phyloP scores from a whole-genome alignment of 2,797 vertebrate genomes.

The Sorex maritimensis region DNA sequence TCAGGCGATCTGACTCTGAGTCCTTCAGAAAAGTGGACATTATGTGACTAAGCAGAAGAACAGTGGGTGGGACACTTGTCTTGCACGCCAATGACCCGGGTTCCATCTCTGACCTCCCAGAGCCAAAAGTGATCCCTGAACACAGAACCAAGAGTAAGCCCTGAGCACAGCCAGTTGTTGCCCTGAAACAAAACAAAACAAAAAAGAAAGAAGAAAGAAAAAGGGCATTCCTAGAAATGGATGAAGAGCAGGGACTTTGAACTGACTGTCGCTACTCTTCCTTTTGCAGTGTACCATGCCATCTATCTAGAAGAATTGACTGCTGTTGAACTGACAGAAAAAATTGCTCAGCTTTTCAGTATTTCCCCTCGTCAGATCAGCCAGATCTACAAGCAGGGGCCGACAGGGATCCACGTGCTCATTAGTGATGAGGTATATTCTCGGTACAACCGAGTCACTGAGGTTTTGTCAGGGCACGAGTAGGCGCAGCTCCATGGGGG shows the following conservation, averaged over 20 bases:
- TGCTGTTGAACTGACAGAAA: constrained; percentile 95
- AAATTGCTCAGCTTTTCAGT: constrained; percentile 98
- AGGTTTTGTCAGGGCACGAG: neutral
- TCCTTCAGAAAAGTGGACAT: constrained; percentile 22
- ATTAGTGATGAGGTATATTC: constrained; percentile 96
- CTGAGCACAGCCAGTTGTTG: too few species aligned
- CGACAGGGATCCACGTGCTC: constrained; percentile 97
- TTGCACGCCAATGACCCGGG: too few species aligned
- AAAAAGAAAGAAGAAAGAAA: too few species aligned
- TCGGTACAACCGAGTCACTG: neutral
- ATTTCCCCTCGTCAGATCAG: constrained; percentile 97
- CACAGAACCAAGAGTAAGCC: too few species aligned
- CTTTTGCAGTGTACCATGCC: constrained; percentile 96
- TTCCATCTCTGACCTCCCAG: too few species aligned
- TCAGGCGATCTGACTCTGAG: neutral
- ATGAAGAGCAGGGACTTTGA: neutral
- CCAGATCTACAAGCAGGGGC: constrained; percentile 98
- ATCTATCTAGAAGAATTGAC: constrained; percentile 98
- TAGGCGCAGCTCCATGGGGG: neutral
- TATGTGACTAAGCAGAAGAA: too few species aligned
- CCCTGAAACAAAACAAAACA: too few species aligned
- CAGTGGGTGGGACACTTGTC: too few species aligned
- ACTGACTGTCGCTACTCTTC: neutral
- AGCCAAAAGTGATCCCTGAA: too few species aligned
- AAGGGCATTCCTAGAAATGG: neutral